Base-by-base conservation (phyloP, 2,888 invertebrate genomes). In the Hermodice carunculata region DNA sequence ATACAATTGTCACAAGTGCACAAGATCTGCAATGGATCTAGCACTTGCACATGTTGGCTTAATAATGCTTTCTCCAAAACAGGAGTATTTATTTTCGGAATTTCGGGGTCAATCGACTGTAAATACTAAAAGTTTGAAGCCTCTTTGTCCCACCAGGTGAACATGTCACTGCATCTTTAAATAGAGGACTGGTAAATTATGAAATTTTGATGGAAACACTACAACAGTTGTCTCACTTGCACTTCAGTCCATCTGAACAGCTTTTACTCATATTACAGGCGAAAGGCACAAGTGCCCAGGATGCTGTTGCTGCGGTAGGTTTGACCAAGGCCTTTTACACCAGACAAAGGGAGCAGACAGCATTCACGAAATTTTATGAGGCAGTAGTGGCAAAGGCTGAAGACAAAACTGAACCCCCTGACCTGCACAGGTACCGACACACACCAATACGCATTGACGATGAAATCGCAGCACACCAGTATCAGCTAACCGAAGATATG, bases 211-310 rank as follows among this genome's bases (percentile, higher is more conserved):
- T 11, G 22, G 19, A 8, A 8, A 51, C 51, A 28, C 11, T 51
- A 6, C 28, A 51, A 51, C 11, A 26, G 22, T 26, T 56, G n/a
- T 19, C 22, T 22, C 42, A 42, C 31, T 14, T 28, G 6, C 14
- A 40, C 37, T 56, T 56, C 28, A 24, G 19, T 5, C 24, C 34
- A 22, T 17, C 40, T 40, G 56, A 56, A n/a, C 40, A 37, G 37
- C 56, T n/a, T n/a, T n/a, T n/a, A 37, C 2, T 24, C 17, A 17
- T 11, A n/a, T n/a, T 56, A 17, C 56, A 56, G 31, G 28, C 37
- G 17, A 56, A 56, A 42, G 56, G 42, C 40, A 56, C 42, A 2
- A 22, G 4, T n/a, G 28, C 42, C 22, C 17, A 56, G 19, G 56
- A 56, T 17, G 56, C 42, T 14, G n/a, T 56, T n/a, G 19, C 37